Conservation (phyloP, 2,888 invertebrate species). For the Branchellion lobata region DNA sequence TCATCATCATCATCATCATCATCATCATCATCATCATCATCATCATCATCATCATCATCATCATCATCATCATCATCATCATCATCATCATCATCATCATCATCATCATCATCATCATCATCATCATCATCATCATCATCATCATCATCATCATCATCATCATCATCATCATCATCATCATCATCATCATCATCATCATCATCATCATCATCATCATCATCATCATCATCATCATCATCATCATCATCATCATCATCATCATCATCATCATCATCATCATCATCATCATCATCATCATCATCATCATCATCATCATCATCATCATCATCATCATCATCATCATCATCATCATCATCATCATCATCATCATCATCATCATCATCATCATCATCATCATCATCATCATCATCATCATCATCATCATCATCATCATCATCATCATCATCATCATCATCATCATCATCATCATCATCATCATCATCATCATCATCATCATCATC, state of each 20-base stretch:
- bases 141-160: slow-evolving; percentile 38
- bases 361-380: slow-evolving; percentile 31
- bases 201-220: slow-evolving; percentile 3
- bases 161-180: background rate
- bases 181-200: slow-evolving; percentile 37
- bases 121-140: background rate
- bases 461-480: background rate
- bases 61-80: slow-evolving; percentile 36
- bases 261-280: slow-evolving; percentile 32
- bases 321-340: slow-evolving; percentile 27
- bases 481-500: slow-evolving; percentile 36
- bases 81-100: background rate
- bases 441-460: slow-evolving; percentile 36
- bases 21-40: slow-evolving; percentile 34
- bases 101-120: slow-evolving; percentile 36
- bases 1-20: slow-evolving; percentile 28
- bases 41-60: slow-evolving; percentile 38
- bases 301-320: slow-evolving; percentile 25
- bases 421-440: slow-evolving; percentile 5
- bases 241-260: slow-evolving; percentile 11
- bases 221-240: slow-evolving; percentile 34
- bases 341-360: slow-evolving; percentile 18
- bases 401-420: slow-evolving; percentile 34
- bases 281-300: slow-evolving; percentile 21
- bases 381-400: slow-evolving; percentile 12